phyloP scores from a whole-genome alignment of 1,140 invertebrate species.

The Subanguina moxae region DNA sequence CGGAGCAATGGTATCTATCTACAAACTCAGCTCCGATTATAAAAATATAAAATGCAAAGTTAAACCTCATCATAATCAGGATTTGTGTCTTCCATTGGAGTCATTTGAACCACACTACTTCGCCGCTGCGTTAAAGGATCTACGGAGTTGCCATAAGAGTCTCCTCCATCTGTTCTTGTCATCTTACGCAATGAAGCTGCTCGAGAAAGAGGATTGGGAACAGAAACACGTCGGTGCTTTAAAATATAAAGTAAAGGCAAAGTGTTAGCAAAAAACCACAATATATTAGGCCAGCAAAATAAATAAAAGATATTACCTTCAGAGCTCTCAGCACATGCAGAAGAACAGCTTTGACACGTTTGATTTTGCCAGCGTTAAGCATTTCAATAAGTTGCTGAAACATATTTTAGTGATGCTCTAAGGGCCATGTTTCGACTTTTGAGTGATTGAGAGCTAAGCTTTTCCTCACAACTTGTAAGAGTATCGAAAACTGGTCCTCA shows the following conservation, averaged over 20 bases:
- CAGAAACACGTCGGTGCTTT: constrained; percentile 22
- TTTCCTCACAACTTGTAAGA: no score
- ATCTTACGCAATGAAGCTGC: constrained; percentile 37
- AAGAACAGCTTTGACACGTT: constrained; percentile 94
- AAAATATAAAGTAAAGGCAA: constrained; percentile 14
- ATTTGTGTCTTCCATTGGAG: constrained; percentile 52
- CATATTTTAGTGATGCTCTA: neutral
- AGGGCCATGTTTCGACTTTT: no score
- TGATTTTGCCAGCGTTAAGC: constrained; percentile 94
- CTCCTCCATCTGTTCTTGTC: constrained; percentile 59
- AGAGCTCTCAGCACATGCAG: constrained; percentile 79
- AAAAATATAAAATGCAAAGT: no score
- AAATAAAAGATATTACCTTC: constrained; percentile 34
- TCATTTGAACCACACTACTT: constrained; percentile 73
- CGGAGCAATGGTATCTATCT: constrained; percentile 86
- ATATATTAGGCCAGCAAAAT: neutral
- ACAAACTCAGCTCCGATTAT: no score
- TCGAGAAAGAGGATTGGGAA: constrained; percentile 28
- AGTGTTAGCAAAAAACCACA: constrained; percentile 28
- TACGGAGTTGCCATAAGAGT: constrained; percentile 64
- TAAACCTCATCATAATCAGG: constrained; percentile 80
- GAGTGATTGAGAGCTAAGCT: no score
- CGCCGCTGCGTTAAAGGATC: constrained; percentile 61
- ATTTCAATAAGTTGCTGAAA: constrained; percentile 83
- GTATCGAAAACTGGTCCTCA: no score